Base-by-base conservation (phyloP, 2,797 vertebrate genomes). In the Muscicapa striata region DNA sequence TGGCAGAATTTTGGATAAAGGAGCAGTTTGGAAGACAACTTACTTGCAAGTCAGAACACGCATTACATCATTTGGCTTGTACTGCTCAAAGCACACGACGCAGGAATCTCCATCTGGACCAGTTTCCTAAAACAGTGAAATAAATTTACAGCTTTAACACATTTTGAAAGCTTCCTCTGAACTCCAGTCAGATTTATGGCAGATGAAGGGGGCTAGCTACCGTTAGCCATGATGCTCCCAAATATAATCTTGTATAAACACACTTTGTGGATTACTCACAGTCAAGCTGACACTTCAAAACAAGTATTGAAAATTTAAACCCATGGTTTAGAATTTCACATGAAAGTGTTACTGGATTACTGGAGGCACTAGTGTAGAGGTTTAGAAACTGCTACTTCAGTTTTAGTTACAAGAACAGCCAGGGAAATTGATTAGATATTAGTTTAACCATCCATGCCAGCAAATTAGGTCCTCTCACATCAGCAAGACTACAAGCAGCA, bases 21-120 rank as follows among this genome's bases (percentile, higher is more conserved):
- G 45, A 36, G 26, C 46, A 89, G 40, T 23, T 38, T 49, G 74
- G 93, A 92, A 84, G 64, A 48, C 41, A 82, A 98, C 98, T 89
- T 98, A 99, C 98, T 98, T 98, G 97, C 99, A 99, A 8, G 98
- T 99, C 41, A 99, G 98, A 95, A 99, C 98, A 18, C 99, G 98
- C 75, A 99, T 98, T 62, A 99, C 98, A 13, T 99, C 99, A 8
- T 98, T 98, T 0, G 95, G 96, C 91, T 98, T 98, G 98, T 99
- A 99, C 11, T 97, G 95, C 27, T 99, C 99, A 24, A 99, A 98
- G 85, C 99, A 99, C 77, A 99, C 98, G 8, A 98, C 99, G 64
- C 99, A 99, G 96, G 97, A 97, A 17, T 98, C 96, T 32, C 96
- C 97, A 77, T 99, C 99, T 5, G 98, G 98, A 12, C 94, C 96